Evolutionary conservation across 1,140 invertebrate genomes (phyloP), one percentile per base, ranked within the genome.

Genomic region (Hestina assimilis): DNA sequence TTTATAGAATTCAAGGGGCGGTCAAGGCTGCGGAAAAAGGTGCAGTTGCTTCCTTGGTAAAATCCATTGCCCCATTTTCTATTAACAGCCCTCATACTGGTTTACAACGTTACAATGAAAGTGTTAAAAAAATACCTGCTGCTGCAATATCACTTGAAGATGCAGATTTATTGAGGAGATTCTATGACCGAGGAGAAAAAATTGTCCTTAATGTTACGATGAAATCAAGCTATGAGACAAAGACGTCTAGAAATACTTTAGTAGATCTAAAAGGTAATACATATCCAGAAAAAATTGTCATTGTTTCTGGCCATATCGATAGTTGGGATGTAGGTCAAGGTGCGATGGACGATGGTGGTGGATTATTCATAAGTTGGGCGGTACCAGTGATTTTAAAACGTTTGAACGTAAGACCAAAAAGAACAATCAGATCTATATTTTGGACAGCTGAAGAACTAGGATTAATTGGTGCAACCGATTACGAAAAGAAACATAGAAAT

Each of bases 291-390:
- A 91, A 94, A 72, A 69, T 93, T 6, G 95, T 97, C 0, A 89
- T 96, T 7, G 90, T 97, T 7, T 95, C 94, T 17, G 96, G 95
- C 38, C 96, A 97, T 76, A 90, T 97, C 9, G 96, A 97, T 73
- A 95, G 93, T 67, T 97, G 96, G 96, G 95, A 97, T 76, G 94
- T 96, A 14, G 95, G 95, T n/a, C 90, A 93, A 71, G 96, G 96
- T 11, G 95, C 95, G 0, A 94, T 96, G 92, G 96, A 97, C 76
- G 95, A 97, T 82, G 96, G 94, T 43, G 94, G 92, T 57, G 96
- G 96, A 47, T 91, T 93, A 53, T 94, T 96, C 60, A 93, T 96
- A 58, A 95, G 95, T 4, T 96, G 94, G 94, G 91, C 92, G 55
- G 92, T 93, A 24, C 87, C 95, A 9, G 91, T 92, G 7, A 73